Percentiles rank a stretch among this genome's conserved stretches.
Evolutionary conservation across 23 tunicate species (phyloP).

Genomic region (Trididemnum clinides): DNA sequence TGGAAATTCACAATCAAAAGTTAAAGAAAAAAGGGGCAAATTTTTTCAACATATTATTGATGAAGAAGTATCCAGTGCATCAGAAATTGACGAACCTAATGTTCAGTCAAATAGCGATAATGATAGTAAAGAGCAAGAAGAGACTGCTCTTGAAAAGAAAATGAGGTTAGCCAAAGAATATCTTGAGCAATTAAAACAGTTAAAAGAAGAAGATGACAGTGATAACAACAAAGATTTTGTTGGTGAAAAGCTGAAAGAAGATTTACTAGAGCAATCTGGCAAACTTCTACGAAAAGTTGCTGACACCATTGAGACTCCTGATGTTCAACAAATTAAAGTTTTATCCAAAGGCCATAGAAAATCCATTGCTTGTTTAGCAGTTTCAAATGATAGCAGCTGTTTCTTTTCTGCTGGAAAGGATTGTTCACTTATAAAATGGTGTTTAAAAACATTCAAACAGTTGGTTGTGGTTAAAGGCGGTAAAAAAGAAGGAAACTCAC

Average conservation of each 20-base stretch:
- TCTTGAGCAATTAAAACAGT: slow-evolving; percentile 52
- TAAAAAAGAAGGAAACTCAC: slow-evolving; percentile 15
- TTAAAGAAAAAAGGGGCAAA: background rate
- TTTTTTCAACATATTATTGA: background rate
- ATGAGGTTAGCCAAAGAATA: slow-evolving; percentile 77
- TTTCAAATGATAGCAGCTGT: slow-evolving; percentile 37
- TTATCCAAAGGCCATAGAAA: slow-evolving; percentile 64
- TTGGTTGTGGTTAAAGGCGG: slow-evolving; percentile 50
- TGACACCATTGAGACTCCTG: slow-evolving; percentile 54
- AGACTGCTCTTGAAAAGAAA: slow-evolving; percentile 90
- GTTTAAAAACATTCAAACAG: slow-evolving; percentile 24
- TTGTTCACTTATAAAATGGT: slow-evolving; percentile 86
- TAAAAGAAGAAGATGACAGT: slow-evolving; percentile 18
- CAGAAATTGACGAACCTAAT: slow-evolving; percentile 57
- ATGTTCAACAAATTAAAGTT: background rate
- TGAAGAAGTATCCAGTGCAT: slow-evolving; percentile 74
- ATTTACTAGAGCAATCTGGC: slow-evolving; percentile 79
- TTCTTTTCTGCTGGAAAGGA: slow-evolving; percentile 81
- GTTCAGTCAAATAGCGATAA: background rate
- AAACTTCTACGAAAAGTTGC: slow-evolving; percentile 72
- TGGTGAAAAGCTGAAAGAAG: slow-evolving; percentile 76
- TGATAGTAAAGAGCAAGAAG: slow-evolving; percentile 61
- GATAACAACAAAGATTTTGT: slow-evolving; percentile 67
- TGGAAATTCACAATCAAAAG: background rate
- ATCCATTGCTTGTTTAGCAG: slow-evolving; percentile 53